phyloP scores from a whole-genome alignment of 2,797 vertebrate genomes.

The Arnoldichthys spilopterus region DNA sequence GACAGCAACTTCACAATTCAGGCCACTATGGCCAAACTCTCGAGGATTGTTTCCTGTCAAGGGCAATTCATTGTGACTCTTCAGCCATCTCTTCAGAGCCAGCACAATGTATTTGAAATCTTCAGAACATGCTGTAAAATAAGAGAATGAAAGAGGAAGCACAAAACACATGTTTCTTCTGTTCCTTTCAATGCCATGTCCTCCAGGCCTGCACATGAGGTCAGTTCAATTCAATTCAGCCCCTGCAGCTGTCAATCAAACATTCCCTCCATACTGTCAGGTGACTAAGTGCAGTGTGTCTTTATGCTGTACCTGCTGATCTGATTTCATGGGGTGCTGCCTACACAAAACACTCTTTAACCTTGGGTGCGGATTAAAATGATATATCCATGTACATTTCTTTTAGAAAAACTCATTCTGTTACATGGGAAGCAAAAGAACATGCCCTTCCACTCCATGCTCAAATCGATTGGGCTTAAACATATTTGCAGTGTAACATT shows the following conservation, averaged over 20 bases:
- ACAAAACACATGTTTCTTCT: neutral
- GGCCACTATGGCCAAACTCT: neutral
- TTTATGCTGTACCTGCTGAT: neutral
- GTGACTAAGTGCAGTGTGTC: neutral
- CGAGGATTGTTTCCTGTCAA: neutral
- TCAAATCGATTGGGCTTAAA: neutral
- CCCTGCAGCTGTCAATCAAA: neutral
- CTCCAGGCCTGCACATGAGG: neutral
- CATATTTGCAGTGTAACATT: neutral
- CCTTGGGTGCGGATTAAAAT: constrained; percentile 12
- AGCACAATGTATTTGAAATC: neutral
- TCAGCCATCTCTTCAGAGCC: neutral
- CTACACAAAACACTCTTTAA: neutral
- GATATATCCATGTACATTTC: neutral
- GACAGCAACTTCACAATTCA: neutral
- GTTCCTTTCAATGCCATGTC: neutral
- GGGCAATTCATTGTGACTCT: neutral
- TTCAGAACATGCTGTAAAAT: neutral
- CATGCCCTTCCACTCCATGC: neutral
- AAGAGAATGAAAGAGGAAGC: neutral
- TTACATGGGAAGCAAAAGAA: neutral
- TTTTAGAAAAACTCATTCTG: neutral
- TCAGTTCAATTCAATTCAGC: neutral
- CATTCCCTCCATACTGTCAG: neutral
- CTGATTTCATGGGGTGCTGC: neutral